Percentiles rank a stretch among this genome's conserved stretches.
Evolutionary conservation across 2,113 vertebrate species (phyloP).

Genomic region (Camelus bactrianus): DNA sequence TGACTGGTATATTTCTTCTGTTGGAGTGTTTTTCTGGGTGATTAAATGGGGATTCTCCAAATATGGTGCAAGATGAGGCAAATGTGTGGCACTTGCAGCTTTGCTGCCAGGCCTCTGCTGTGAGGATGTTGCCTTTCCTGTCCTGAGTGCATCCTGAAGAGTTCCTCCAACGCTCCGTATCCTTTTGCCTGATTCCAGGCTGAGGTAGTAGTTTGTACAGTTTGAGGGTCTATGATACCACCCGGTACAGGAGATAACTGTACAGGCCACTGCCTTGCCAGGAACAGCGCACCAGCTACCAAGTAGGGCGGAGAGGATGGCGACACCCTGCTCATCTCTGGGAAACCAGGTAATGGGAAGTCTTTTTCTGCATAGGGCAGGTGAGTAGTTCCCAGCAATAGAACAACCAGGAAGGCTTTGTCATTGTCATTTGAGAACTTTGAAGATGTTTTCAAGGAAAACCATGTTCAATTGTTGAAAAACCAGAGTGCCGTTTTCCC

Average conservation of each 20-base stretch:
- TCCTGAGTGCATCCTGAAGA: constrained; percentile 81
- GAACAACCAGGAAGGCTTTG: constrained; percentile 20
- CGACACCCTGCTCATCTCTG: constrained; percentile 58
- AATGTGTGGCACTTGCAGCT: constrained; percentile 58
- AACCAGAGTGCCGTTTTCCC: neutral
- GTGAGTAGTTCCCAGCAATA: constrained; percentile 66
- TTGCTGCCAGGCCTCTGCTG: constrained; percentile 29
- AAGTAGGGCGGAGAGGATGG: constrained; percentile 74
- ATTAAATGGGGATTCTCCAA: constrained; percentile 65
- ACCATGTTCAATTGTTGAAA: neutral
- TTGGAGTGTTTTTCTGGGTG: constrained; percentile 71
- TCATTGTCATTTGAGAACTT: constrained; percentile 20
- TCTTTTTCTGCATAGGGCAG: constrained; percentile 72
- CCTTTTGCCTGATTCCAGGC: constrained; percentile 92
- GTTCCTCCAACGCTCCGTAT: constrained; percentile 73
- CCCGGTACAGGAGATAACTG: constrained; percentile 99
- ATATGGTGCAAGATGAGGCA: constrained; percentile 51
- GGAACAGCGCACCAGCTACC: constrained; percentile 91
- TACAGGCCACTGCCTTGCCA: constrained; percentile 99
- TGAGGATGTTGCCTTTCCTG: constrained; percentile 67
- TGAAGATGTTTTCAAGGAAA: constrained; percentile 59
- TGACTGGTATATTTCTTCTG: constrained; percentile 68
- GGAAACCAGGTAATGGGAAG: constrained; percentile 84
- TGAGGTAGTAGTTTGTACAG: constrained; percentile 99
- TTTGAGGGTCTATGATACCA: constrained; percentile 99